Evolutionary conservation across 2,888 invertebrate genomes (phyloP).

Genomic region (Eilema sororculum): DNA sequence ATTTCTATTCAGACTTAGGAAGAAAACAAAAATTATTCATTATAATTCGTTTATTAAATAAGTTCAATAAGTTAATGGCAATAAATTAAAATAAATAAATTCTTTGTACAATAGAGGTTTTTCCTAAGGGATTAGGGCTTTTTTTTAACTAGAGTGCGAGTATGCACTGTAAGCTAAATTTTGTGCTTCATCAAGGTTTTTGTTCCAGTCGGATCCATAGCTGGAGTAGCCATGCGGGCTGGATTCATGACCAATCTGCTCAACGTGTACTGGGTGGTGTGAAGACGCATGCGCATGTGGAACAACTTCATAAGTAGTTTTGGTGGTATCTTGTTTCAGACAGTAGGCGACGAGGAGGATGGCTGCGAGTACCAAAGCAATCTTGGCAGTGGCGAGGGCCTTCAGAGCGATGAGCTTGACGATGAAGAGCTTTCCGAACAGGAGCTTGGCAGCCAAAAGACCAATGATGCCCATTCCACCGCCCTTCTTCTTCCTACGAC

Average conservation of each 20-base stretch:
- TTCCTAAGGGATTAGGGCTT: constrained; percentile 54
- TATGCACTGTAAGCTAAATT: constrained; percentile 91
- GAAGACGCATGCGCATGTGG: constrained; percentile 83
- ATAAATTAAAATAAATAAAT: constrained; percentile 79
- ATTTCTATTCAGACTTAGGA: constrained; percentile 31
- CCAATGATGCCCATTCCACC: constrained; percentile 89
- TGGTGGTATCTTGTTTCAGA: constrained; percentile 77
- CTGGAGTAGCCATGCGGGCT: constrained; percentile 69
- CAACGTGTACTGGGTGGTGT: constrained; percentile 89
- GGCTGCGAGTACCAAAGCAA: constrained; percentile 91
- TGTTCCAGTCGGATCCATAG: constrained; percentile 83
- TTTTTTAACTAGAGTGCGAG: constrained; percentile 69
- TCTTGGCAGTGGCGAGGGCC: constrained; percentile 93
- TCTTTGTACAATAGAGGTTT: constrained; percentile 82
- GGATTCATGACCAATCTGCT: constrained; percentile 78
- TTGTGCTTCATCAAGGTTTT: constrained; percentile 89
- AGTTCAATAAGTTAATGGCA: constrained; percentile 75
- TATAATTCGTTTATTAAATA: constrained; percentile 61
- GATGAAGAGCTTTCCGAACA: constrained; percentile 88
- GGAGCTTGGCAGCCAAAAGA: constrained; percentile 82
- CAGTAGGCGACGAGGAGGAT: constrained; percentile 88
- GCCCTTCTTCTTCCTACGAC: constrained; percentile 90
- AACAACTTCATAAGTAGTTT: constrained; percentile 81
- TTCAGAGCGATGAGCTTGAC: constrained; percentile 94
- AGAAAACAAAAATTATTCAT: constrained; percentile 59